Conservation (phyloP, 1,140 invertebrate genomes). For the Caenorhabditis tropicalis region DNA sequence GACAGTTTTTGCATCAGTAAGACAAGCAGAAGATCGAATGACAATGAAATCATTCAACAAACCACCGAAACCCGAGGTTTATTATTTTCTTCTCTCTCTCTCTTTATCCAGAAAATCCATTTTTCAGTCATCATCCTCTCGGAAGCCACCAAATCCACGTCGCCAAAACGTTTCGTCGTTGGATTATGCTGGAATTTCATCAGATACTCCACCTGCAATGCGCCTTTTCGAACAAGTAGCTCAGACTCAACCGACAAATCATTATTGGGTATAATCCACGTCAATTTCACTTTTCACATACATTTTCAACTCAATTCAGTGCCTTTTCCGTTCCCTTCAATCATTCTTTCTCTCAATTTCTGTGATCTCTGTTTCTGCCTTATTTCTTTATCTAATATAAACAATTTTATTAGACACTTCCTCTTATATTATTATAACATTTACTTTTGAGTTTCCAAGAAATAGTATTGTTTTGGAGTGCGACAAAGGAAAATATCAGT, state of each 20-base stretch:
- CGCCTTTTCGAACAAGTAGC: constrained; percentile 42
- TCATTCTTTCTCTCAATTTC: neutral
- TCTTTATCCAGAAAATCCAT: neutral
- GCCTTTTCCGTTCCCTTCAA: neutral
- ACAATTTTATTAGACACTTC: neutral
- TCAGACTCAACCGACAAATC: constrained; percentile 41
- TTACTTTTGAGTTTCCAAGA: constrained; percentile 15
- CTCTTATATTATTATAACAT: neutral
- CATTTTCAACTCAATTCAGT: neutral
- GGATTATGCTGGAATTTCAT: constrained; percentile 44
- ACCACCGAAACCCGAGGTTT: constrained; percentile 42
- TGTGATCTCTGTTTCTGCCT: neutral
- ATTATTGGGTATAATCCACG: constrained; percentile 49
- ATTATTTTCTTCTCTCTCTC: too few species aligned
- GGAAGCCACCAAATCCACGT: constrained; percentile 7
- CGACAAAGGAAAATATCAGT: constrained; percentile 10
- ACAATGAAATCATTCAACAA: constrained; percentile 21
- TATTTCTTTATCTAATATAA: neutral
- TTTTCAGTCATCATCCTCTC: constrained; percentile 2
- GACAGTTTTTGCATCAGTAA: constrained; percentile 47
- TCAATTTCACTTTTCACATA: neutral
- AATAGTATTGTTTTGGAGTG: constrained; percentile 26
- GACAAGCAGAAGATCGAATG: constrained; percentile 26
- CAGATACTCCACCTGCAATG: constrained; percentile 46
- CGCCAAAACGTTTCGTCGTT: constrained; percentile 17